A percentile compares a stretch with the other conserved stretches of the same genome.
Conservation (phyloP, 92 coral and sea anemone genomes). For the Chrysogorgia sp. region DNA sequence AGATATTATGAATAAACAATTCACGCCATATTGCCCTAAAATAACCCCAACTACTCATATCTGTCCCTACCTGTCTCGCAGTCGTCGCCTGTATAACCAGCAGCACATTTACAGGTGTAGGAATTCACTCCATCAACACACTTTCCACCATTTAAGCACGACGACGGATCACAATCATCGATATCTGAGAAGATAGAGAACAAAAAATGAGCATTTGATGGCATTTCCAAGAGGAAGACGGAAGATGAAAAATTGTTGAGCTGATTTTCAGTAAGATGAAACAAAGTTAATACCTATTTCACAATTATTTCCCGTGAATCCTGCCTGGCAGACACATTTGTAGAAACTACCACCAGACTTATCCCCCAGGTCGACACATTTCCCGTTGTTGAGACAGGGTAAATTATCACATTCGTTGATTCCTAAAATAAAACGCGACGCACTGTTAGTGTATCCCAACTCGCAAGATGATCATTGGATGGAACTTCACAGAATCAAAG, state of each 20-base stretch:
- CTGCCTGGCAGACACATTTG: slow-evolving; percentile 37
- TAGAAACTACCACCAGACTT: neutral
- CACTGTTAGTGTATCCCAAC: too few species aligned
- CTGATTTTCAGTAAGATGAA: too few species aligned
- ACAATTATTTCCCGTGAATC: slow-evolving; percentile 42
- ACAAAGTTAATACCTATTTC: slow-evolving; percentile 51
- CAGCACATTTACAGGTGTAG: slow-evolving; percentile 26
- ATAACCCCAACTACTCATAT: neutral
- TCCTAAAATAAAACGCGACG: too few species aligned
- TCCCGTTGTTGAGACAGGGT: too few species aligned
- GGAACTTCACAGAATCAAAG: too few species aligned
- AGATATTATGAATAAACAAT: neutral
- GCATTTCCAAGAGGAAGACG: neutral
- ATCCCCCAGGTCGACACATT: too few species aligned
- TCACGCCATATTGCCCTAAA: neutral
- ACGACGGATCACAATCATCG: slow-evolving; percentile 14
- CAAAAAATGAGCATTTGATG: neutral
- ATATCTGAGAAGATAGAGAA: slow-evolving; percentile 1
- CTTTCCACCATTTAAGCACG: slow-evolving; percentile 1
- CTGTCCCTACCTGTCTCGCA: slow-evolving; percentile 27
- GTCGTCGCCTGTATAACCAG: slow-evolving; percentile 19
- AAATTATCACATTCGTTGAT: too few species aligned
- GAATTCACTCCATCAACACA: slow-evolving; percentile 40
- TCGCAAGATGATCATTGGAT: too few species aligned
- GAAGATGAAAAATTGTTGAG: too few species aligned